Evolutionary conservation across 2,888 invertebrate genomes (phyloP).

Genomic region (Oxystoma pomonae): DNA sequence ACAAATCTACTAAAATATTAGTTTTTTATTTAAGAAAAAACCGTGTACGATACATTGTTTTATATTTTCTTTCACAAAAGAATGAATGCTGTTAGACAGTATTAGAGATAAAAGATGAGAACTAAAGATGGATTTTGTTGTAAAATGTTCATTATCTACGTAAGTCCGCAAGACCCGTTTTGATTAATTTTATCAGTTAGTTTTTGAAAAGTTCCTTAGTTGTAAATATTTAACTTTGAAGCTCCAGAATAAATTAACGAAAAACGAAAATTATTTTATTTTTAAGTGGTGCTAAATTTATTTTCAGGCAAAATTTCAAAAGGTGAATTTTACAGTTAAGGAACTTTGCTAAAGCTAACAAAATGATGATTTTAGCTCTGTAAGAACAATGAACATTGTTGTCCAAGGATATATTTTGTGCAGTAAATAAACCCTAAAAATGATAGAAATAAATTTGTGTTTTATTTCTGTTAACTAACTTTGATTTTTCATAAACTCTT

Average conservation of each 20-base stretch:
- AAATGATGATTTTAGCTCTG: constrained; percentile 44
- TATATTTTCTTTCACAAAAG: constrained; percentile 46
- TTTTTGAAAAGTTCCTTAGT: too few relatives aligned
- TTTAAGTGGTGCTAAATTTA: constrained; percentile 18
- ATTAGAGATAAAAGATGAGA: constrained; percentile 35
- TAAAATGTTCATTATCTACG: constrained; percentile 25
- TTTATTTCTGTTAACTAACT: constrained; percentile 32
- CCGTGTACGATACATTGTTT: constrained; percentile 45
- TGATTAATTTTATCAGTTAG: too few relatives aligned
- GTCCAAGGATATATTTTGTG: constrained; percentile 51
- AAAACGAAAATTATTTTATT: constrained; percentile 16
- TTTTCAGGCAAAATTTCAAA: constrained; percentile 1
- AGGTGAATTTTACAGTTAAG: neutral
- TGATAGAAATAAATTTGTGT: constrained; percentile 36
- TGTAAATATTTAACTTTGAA: too few relatives aligned
- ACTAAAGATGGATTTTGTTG: constrained; percentile 14
- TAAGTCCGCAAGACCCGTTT: too few relatives aligned
- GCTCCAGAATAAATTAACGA: constrained; percentile 28
- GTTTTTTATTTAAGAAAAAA: constrained; percentile 46
- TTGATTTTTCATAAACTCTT: too few relatives aligned
- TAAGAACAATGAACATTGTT: constrained; percentile 46
- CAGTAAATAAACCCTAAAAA: constrained; percentile 46
- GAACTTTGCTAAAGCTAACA: constrained; percentile 13
- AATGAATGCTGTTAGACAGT: constrained; percentile 48
- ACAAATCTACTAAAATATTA: constrained; percentile 59